phyloP scores from a whole-genome alignment of 1,140 invertebrate genomes.

The Maconellicoccus hirsutus region DNA sequence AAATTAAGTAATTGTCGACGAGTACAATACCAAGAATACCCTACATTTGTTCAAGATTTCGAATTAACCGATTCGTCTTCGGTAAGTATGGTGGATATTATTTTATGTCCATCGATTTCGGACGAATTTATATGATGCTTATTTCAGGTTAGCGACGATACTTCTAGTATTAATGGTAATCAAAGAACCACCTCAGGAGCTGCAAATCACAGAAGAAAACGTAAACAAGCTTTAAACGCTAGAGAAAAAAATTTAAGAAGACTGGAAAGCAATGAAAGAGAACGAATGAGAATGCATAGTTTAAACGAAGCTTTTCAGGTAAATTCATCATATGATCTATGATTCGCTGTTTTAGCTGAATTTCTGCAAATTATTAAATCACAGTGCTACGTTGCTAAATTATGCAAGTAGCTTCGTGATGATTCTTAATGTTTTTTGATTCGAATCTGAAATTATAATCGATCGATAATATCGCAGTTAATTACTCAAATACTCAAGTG shows the following conservation, averaged over 20 bases:
- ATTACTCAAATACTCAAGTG: no score
- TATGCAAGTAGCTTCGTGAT: no score
- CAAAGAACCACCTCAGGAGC: not conserved
- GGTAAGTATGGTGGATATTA: conserved; percentile 23
- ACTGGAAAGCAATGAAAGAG: conserved; percentile 75
- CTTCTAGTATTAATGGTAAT: conserved; percentile 6
- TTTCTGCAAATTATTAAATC: no score
- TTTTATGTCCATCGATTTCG: no score
- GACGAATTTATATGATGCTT: no score
- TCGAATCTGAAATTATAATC: no score
- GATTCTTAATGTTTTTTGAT: no score
- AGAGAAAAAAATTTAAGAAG: conserved; percentile 67
- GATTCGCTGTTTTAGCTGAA: no score
- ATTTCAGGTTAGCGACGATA: conserved; percentile 3
- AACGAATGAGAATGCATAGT: conserved; percentile 77
- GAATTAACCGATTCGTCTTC: conserved; percentile 29
- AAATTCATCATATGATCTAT: conserved; percentile 25
- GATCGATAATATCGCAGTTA: no score
- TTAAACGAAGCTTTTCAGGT: conserved; percentile 79
- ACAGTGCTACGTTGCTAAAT: no score
- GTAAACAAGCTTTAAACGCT: conserved; percentile 44
- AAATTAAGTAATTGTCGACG: not conserved
- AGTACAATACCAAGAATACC: conserved; percentile 12
- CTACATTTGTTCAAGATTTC: conserved; percentile 24
- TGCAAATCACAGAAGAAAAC: not conserved